phyloP scores from a whole-genome alignment of 1,140 invertebrate genomes.

The Nasonia longicornis region DNA sequence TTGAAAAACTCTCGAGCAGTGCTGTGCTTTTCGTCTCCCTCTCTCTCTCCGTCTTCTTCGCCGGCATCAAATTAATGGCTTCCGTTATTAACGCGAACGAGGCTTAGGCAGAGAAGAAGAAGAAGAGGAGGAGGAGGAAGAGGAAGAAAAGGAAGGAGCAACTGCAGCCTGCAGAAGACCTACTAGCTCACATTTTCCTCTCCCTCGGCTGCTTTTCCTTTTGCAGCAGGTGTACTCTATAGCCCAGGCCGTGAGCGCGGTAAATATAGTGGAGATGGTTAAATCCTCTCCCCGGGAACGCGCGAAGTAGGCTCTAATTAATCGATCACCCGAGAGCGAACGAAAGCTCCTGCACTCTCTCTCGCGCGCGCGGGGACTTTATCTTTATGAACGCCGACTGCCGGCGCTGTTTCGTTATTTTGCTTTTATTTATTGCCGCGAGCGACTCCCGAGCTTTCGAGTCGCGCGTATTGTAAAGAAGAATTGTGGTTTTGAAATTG shows the following conservation, averaged over 20 bases:
- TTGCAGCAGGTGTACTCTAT: not conserved
- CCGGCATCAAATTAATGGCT: slow-evolving; percentile 52
- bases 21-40: not conserved
- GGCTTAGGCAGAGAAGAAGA: not conserved
- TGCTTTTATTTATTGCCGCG: slow-evolving; percentile 13
- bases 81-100: slow-evolving; percentile 24
- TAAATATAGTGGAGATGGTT: slow-evolving; percentile 8
- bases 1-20: slow-evolving; percentile 12
- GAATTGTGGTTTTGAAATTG: not conserved
- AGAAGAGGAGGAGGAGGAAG: not conserved
- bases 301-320: slow-evolving; percentile 25
- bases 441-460: not conserved
- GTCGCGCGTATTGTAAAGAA: not conserved
- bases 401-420: slow-evolving; percentile 11
- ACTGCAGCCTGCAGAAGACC: not conserved
- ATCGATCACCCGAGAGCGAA: slow-evolving; percentile 19
- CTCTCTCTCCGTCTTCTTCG: slow-evolving; percentile 11
- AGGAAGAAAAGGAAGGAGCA: not conserved
- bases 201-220: not conserved
- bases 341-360: not conserved
- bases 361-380: not conserved
- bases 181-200: not conserved
- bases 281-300: slow-evolving; percentile 9
- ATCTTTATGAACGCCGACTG: slow-evolving; percentile 17
- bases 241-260: not conserved